Conservation (phyloP, 1,140 invertebrate genomes). For the Samia ricini region DNA sequence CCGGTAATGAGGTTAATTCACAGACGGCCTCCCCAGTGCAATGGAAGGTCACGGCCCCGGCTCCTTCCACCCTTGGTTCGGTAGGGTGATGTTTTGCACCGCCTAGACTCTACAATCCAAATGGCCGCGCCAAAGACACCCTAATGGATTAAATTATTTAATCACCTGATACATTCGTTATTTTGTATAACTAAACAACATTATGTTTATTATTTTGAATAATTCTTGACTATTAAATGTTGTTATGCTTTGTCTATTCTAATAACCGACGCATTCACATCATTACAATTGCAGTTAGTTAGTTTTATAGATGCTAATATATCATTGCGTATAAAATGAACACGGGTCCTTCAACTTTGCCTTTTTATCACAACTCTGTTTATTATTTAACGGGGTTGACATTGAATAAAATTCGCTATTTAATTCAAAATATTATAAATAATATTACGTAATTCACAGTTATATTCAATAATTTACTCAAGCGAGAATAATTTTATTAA, state of each 20-base stretch:
- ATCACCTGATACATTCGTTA: background rate
- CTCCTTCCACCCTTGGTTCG: too few relatives aligned
- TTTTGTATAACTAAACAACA: background rate
- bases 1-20: too few relatives aligned
- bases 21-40: too few relatives aligned
- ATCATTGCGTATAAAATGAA: background rate
- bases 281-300: background rate
- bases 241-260: background rate
- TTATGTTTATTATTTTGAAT: background rate
- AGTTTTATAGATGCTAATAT: background rate
- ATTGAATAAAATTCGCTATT: background rate
- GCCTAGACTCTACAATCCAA: too few relatives aligned
- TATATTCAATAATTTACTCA: background rate
- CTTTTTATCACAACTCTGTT: background rate
- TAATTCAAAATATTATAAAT: background rate
- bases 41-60: too few relatives aligned
- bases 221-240: background rate
- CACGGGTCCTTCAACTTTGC: background rate
- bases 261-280: background rate
- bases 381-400: background rate
- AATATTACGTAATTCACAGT: background rate
- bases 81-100: too few relatives aligned
- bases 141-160: too few relatives aligned
- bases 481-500: background rate
- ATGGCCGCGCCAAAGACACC: too few relatives aligned